These are phyloP conservation scores for Oophaga pumilio DNA, from an alignment of 2,113 vertebrate genomes.

Conservation along the genomic window DNA sequence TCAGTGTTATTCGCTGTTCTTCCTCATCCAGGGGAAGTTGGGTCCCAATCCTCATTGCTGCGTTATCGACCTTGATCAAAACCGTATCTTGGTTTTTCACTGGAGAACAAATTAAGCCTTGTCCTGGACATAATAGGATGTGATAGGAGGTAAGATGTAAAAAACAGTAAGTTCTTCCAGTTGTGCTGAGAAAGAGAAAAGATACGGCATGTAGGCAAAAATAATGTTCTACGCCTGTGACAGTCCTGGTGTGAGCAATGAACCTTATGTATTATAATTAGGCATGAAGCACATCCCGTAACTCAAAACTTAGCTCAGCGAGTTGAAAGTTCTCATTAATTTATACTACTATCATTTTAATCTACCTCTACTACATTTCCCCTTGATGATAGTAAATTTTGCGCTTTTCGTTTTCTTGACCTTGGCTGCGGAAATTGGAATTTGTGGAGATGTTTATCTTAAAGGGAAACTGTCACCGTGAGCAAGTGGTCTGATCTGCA, in stretches of 20 bases:
- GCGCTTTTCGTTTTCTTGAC: not conserved
- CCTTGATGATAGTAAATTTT: not conserved
- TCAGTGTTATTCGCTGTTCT: not conserved
- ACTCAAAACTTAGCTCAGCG: not conserved
- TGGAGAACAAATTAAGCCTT: not conserved
- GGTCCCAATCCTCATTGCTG: not conserved
- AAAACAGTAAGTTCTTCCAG: not conserved
- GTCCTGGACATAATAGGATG: not conserved
- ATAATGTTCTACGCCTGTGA: constrained; percentile 17
- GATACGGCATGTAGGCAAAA: not conserved
- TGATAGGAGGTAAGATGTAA: not conserved
- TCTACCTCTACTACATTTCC: constrained; percentile 6
- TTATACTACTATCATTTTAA: constrained; percentile 19
- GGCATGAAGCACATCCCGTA: constrained; percentile 5
- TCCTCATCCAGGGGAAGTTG: not conserved
- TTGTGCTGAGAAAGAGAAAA: not conserved
- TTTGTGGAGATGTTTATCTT: not conserved
- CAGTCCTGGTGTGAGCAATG: constrained; percentile 22
- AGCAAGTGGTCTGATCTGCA: too few species aligned
- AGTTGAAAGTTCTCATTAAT: constrained; percentile 18
- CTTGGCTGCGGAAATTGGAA: not conserved
- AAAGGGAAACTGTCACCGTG: not conserved
- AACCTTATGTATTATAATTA: constrained; percentile 16
- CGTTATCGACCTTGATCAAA: not conserved
- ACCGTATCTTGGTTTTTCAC: not conserved